Evolutionary conservation across 2,888 invertebrate species (phyloP).

Genomic region (Rotaria sp.): DNA sequence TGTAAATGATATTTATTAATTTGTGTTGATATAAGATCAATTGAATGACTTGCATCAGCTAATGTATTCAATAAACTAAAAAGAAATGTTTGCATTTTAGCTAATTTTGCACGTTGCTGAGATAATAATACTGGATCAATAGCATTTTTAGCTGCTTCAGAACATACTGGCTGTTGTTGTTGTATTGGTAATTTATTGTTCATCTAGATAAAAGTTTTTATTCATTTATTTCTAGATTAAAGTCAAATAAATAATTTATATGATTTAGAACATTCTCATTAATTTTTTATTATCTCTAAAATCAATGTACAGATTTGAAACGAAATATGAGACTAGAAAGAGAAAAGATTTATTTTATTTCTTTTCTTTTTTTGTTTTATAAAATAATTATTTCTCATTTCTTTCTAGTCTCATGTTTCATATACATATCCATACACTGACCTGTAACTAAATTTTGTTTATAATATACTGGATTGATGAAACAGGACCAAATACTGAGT

Average conservation of each 20-base stretch:
- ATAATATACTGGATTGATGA: not conserved
- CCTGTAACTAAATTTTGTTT: not conserved
- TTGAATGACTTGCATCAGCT: conserved; percentile 18
- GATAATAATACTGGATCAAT: not conserved
- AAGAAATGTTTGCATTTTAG: conserved; percentile 14
- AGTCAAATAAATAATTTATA: not conserved
- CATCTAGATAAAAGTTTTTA: too few relatives aligned
- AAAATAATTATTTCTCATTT: not conserved
- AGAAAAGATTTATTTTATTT: not conserved
- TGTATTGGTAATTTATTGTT: too few relatives aligned
- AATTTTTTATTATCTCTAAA: not conserved
- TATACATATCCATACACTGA: not conserved
- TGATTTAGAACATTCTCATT: not conserved
- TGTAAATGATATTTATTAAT: conserved; percentile 5
- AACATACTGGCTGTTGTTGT: not conserved
- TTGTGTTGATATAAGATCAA: conserved; percentile 15
- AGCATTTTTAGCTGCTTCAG: not conserved
- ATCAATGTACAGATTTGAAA: conserved; percentile 2
- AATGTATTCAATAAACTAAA: conserved; percentile 17
- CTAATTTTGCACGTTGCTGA: conserved; percentile 22
- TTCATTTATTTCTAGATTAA: too few relatives aligned
- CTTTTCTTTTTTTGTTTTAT: not conserved
- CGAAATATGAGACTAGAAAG: not conserved
- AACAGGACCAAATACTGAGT: not conserved
- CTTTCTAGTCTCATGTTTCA: not conserved